phyloP scores from a whole-genome alignment of 2,888 invertebrate genomes.

The Dicyrtomina minuta region DNA sequence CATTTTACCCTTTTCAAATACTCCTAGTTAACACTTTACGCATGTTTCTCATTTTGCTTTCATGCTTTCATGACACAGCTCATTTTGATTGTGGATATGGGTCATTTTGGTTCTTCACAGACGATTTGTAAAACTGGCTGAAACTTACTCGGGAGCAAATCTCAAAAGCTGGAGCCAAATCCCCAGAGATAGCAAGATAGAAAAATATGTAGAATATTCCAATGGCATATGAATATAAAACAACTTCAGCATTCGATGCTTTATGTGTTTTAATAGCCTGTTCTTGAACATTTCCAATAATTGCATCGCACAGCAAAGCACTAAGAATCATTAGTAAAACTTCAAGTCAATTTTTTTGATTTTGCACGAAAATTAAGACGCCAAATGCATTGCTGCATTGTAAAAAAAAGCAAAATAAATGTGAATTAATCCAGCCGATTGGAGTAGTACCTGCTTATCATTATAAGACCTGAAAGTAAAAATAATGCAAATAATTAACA shows the following conservation, averaged over 20 bases:
- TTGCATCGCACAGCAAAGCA: slow-evolving; percentile 89
- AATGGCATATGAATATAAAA: slow-evolving; percentile 86
- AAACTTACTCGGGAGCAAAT: slow-evolving; percentile 74
- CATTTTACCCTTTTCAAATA: too few relatives aligned
- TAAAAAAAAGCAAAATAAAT: too few relatives aligned
- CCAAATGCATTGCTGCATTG: too few relatives aligned
- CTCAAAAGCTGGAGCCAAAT: slow-evolving; percentile 70
- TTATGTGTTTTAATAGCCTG: slow-evolving; percentile 84
- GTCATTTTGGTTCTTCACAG: too few relatives aligned
- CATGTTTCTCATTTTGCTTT: too few relatives aligned
- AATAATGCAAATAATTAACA: slow-evolving; percentile 11
- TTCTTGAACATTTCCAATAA: slow-evolving; percentile 96
- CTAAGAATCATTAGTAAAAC: slow-evolving; percentile 62
- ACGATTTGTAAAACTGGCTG: too few relatives aligned
- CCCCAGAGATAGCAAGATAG: slow-evolving; percentile 71
- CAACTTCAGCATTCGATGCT: slow-evolving; percentile 87
- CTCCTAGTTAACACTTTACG: too few relatives aligned
- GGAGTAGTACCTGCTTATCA: slow-evolving; percentile 57
- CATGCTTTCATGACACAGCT: too few relatives aligned
- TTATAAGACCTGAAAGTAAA: slow-evolving; percentile 56
- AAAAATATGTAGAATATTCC: slow-evolving; percentile 79
- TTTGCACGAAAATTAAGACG: too few relatives aligned
- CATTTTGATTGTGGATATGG: too few relatives aligned
- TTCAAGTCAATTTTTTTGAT: too few relatives aligned
- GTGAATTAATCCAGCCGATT: too few relatives aligned